Percentiles rank a stretch among this genome's conserved stretches.
phyloP scores from a whole-genome alignment of 2,797 vertebrate species.

The Rhodeus uyekii region DNA sequence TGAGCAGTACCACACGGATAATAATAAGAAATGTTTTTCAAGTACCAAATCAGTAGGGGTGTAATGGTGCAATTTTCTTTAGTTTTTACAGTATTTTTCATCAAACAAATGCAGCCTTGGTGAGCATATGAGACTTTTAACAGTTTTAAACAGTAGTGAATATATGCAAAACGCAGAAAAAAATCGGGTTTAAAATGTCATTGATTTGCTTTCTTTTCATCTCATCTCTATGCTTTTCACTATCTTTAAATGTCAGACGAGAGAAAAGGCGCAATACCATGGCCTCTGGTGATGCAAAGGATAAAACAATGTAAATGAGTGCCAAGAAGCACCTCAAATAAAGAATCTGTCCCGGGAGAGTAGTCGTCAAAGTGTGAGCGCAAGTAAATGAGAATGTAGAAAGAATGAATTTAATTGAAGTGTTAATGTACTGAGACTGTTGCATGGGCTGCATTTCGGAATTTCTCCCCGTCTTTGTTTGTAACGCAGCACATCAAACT shows the following conservation, averaged over 20 bases:
- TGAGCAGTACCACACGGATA: neutral
- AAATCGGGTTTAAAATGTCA: neutral
- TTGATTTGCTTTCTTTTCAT: neutral
- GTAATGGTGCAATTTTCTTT: too few species aligned
- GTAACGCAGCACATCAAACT: conserved; percentile 50
- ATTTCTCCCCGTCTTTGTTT: conserved; percentile 65
- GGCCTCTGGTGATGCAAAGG: conserved; percentile 3
- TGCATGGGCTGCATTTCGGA: conserved; percentile 48
- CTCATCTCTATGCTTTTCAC: conserved; percentile 36
- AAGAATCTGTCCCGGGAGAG: conserved; percentile 25
- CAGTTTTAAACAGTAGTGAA: neutral
- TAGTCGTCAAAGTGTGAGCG: conserved; percentile 1
- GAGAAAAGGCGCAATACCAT: conserved; percentile 56
- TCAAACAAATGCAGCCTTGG: neutral
- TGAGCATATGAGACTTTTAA: neutral
- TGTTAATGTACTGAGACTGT: conserved; percentile 75
- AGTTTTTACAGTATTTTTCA: neutral
- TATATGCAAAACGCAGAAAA: neutral
- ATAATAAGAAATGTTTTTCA: neutral
- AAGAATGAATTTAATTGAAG: conserved; percentile 72
- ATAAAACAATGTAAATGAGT: conserved; percentile 19
- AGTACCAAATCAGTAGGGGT: neutral
- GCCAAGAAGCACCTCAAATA: conserved; percentile 26
- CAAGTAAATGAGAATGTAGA: conserved; percentile 67
- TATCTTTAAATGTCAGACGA: conserved; percentile 64